A percentile compares a stretch with the other conserved stretches of the same genome.
Evolutionary conservation across 2,888 invertebrate genomes (phyloP).

Genomic region (Sylvicola cinctus): DNA sequence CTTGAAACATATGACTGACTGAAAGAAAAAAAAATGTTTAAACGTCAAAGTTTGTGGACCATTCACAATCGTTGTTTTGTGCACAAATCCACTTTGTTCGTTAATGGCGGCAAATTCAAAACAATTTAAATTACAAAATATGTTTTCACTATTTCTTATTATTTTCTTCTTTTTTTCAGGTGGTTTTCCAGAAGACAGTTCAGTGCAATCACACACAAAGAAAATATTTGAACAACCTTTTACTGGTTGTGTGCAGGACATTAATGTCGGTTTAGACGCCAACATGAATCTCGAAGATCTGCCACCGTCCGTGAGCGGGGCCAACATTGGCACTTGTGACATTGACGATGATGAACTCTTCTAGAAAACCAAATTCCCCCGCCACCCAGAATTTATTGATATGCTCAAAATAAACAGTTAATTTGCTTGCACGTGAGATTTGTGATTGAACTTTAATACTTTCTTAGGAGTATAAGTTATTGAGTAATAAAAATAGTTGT

Average conservation of each 20-base stretch:
- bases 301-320: slow-evolving; percentile 31
- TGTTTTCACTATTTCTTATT: background rate
- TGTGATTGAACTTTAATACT: too few relatives aligned
- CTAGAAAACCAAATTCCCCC: slow-evolving; percentile 13
- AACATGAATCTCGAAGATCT: slow-evolving; percentile 29
- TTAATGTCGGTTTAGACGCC: slow-evolving; percentile 27
- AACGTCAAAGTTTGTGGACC: background rate
- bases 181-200: slow-evolving; percentile 30
- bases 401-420: too few relatives aligned
- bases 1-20: too few relatives aligned
- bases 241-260: slow-evolving; percentile 36
- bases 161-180: slow-evolving; percentile 20
- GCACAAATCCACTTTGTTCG: background rate
- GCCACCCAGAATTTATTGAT: too few relatives aligned
- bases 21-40: background rate
- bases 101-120: too few relatives aligned
- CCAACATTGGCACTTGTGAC: slow-evolving; percentile 35
- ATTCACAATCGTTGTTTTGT: background rate
- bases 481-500: too few relatives aligned
- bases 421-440: too few relatives aligned
- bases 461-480: too few relatives aligned
- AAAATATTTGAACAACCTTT: slow-evolving; percentile 33
- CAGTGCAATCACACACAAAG: slow-evolving; percentile 24
- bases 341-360: slow-evolving; percentile 21
- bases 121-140: background rate